phyloP scores from a whole-genome alignment of 2,113 vertebrate genomes.

The Perca schrenkii region DNA sequence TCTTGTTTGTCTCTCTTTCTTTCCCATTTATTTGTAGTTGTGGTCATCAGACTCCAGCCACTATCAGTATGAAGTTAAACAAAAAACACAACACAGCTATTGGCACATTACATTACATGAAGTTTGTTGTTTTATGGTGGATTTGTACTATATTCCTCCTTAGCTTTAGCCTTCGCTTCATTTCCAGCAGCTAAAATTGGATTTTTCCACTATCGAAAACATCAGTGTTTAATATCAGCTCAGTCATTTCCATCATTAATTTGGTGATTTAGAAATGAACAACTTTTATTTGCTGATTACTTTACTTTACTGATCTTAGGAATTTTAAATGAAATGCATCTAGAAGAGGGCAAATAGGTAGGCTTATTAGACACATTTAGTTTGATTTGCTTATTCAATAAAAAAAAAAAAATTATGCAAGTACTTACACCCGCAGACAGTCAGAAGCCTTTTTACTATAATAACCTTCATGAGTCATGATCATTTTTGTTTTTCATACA shows the following conservation, averaged over 20 bases:
- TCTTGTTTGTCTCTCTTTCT: background rate
- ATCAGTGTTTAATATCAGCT: background rate
- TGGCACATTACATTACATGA: background rate
- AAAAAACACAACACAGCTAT: background rate
- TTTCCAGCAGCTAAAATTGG: background rate
- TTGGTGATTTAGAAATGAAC: background rate
- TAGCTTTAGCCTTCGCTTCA: background rate
- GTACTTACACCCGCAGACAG: constrained; percentile 39
- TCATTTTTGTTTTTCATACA: constrained; percentile 46
- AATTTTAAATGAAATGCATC: background rate
- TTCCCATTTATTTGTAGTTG: constrained; percentile 27
- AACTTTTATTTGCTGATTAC: background rate
- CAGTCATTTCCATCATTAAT: background rate
- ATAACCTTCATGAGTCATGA: constrained; percentile 14
- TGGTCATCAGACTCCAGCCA: constrained; percentile 45
- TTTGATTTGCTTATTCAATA: background rate
- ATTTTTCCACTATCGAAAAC: background rate
- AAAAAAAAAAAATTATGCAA: background rate
- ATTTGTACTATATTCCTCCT: background rate
- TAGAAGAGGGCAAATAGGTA: background rate
- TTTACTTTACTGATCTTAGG: constrained; percentile 4
- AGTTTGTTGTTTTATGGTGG: background rate
- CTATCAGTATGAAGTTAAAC: constrained; percentile 29
- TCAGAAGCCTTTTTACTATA: constrained; percentile 13
- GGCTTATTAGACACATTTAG: background rate